Evolutionary conservation across 2,888 invertebrate species (phyloP), one percentile per base, ranked within the genome.

Genomic region (Polyommatus iphigenia): DNA sequence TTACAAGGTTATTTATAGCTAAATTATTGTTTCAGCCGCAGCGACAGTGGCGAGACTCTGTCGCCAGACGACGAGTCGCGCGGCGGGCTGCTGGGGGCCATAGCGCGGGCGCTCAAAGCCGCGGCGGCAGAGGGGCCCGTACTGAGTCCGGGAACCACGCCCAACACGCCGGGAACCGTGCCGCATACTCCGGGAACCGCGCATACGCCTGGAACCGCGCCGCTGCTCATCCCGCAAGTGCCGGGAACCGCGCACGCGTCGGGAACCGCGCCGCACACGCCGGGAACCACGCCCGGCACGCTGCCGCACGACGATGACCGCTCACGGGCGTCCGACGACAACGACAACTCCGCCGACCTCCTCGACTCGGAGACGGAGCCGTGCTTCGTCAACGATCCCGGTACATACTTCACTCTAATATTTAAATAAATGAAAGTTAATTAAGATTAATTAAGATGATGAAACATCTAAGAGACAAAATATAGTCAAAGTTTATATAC

Each of bases 351-450:
- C 24, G 96, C 96, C 6, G 97, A 97, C 85, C 94, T 97, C 88
- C 92, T 97, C 59, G 97, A 97, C 88, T 97, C 97, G 0, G 97
- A 97, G 93, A 97, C 97, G 0, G 97, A 97, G 85, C 97, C 97
- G 0, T 97, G 97, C 83, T 92, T 97, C 32, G 97, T 97, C 95
- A 97, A 97, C 94, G 97, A 97, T 84, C 97, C 96, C 77, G 97
- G 93, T 93, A 62, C 2, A 3, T n/a, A n/a, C n/a, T n/a, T n/a
- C n/a, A n/a, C n/a, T n/a, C n/a, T n/a, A n/a, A n/a, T n/a, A n/a
- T n/a, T n/a, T n/a, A n/a, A n/a, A n/a, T n/a, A n/a, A n/a, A n/a
- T n/a, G n/a, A n/a, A n/a, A n/a, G n/a, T n/a, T n/a, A n/a, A n/a
- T n/a, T n/a, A n/a, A n/a, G n/a, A n/a, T n/a, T n/a, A n/a, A n/a